Evolutionary conservation across 1,140 invertebrate genomes (phyloP).

Genomic region (Branchinecta lindahli): DNA sequence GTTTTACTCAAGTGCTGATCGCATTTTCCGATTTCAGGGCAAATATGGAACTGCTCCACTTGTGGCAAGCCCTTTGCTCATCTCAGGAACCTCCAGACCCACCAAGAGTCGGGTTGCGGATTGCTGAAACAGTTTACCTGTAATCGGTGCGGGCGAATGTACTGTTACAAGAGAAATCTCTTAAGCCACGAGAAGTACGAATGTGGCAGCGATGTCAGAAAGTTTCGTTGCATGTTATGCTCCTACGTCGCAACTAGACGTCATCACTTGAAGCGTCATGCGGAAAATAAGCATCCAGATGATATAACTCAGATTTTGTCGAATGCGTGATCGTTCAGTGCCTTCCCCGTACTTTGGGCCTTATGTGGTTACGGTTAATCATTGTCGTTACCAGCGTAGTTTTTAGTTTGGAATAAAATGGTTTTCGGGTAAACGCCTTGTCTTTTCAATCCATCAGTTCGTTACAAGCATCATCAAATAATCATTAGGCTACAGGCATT

Average conservation of each 20-base stretch:
- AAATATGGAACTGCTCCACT: background rate
- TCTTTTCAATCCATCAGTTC: no score
- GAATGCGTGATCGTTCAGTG: no score
- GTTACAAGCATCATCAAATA: no score
- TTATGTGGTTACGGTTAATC: no score
- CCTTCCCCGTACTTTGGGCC: no score
- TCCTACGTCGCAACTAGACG: background rate
- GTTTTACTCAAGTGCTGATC: no score
- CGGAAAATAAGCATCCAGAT: background rate
- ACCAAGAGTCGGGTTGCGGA: background rate
- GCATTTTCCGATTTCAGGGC: constrained; percentile 3
- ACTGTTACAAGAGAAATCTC: background rate
- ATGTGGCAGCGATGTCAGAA: background rate
- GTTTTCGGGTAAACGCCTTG: no score
- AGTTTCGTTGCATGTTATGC: background rate
- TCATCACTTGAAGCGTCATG: background rate
- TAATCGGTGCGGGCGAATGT: background rate
- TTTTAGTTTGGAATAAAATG: no score
- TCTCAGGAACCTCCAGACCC: background rate
- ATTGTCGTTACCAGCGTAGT: no score
- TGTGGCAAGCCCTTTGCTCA: constrained; percentile 7
- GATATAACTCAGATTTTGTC: background rate
- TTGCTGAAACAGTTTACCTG: background rate
- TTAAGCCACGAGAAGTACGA: background rate
- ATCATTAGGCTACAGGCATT: no score